Evolutionary conservation across 2,113 vertebrate species (phyloP).

Genomic region (Triplophysa tibetana): DNA sequence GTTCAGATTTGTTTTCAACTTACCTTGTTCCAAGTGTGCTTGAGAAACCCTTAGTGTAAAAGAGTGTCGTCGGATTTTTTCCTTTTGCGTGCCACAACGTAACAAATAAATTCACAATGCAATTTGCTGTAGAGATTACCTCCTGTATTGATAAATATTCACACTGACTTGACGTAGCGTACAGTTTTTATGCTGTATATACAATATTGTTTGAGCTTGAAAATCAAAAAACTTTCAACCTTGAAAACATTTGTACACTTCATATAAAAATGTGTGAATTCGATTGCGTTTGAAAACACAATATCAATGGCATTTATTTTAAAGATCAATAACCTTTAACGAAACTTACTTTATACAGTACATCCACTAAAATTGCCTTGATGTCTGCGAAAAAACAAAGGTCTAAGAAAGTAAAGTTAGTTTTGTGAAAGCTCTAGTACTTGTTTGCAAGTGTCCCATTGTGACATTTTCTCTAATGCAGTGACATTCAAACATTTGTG

Average conservation of each 20-base stretch:
- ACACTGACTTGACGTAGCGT: background rate
- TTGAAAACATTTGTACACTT: background rate
- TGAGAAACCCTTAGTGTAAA: conserved; percentile 15
- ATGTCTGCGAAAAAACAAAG: too few species aligned
- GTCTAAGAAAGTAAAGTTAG: background rate
- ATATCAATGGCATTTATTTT: background rate
- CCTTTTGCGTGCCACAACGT: background rate
- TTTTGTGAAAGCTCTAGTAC: background rate
- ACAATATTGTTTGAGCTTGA: too few species aligned
- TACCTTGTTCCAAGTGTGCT: conserved; percentile 30
- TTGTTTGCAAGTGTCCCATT: background rate
- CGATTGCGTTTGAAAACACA: background rate
- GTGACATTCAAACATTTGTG: background rate
- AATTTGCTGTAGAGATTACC: conserved; percentile 12
- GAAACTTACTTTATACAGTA: too few species aligned
- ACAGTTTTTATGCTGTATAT: too few species aligned
- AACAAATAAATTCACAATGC: conserved; percentile 33
- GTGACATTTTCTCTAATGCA: background rate
- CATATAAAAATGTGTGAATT: background rate
- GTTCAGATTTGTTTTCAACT: conserved; percentile 42
- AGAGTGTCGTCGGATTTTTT: background rate
- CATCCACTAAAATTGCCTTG: too few species aligned
- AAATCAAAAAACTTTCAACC: too few species aligned
- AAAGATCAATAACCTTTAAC: background rate
- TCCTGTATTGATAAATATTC: background rate